Evolutionary conservation across 2,888 invertebrate genomes (phyloP), one percentile per base, ranked within the genome.

Genomic region (Ectobius pallidus): DNA sequence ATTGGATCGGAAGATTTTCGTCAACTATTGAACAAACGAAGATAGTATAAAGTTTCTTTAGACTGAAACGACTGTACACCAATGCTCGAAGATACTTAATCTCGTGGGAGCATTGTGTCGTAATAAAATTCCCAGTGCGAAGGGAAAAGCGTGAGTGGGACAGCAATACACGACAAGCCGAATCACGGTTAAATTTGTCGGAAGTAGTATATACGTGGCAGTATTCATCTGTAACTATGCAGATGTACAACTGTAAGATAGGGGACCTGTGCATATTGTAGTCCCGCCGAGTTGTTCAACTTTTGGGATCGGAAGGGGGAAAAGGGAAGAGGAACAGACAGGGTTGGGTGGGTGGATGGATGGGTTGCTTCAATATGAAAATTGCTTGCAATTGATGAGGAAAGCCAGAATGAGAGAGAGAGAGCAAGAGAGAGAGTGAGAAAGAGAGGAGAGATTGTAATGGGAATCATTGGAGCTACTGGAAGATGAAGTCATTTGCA

Each of bases 341-440:
- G 65, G 67, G 69, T 49, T 25, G 68, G 46, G 30, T 63, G 34
- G 69, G 68, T n/a, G n/a, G n/a, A 63, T 39, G 74, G 69, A 75
- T 73, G 75, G 74, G 74, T 74, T 71, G 71, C 73, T 71, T 73
- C 76, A 76, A 76, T 76, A 76, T 76, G 76, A 76, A 76, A 76
- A 76, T 76, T 76, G 74, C 71, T 76, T 69, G 73, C 76, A 76
- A 76, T 76, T 74, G 75, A 75, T 70, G 75, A 75, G 71, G 71
- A 74, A 65, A 73, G 73, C 25, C n/a, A 63, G 71, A 63, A 68
- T 58, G 71, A n/a, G n/a, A n/a, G n/a, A n/a, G n/a, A n/a, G n/a
- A n/a, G n/a, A n/a, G n/a, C n/a, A n/a, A 65, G 44, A 71, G 69
- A 71, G 58, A 69, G 70, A 61, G 20, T 52, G 52, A n/a, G n/a